Conservation (phyloP, 1,140 invertebrate species). For the Musca domestica region DNA sequence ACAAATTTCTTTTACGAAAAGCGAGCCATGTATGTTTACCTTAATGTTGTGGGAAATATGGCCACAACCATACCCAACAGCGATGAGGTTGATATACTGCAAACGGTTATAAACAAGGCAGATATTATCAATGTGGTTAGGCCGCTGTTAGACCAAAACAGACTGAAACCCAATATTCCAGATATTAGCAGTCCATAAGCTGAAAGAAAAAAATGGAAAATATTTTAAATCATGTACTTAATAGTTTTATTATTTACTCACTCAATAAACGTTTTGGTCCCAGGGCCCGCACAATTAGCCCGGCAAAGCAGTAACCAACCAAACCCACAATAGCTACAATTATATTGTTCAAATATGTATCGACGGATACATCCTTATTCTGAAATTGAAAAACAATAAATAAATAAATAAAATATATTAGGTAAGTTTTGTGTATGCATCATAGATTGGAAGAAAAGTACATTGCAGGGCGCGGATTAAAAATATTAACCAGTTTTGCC, state of each 20-base stretch:
- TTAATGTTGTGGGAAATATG: constrained; percentile 47
- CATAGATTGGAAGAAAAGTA: too few species aligned
- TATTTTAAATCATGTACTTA: too few species aligned
- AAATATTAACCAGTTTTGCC: too few species aligned
- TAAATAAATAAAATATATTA: not conserved
- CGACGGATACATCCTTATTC: constrained; percentile 49
- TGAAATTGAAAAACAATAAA: constrained; percentile 24
- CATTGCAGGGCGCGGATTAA: too few species aligned
- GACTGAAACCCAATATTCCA: constrained; percentile 43
- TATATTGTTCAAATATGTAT: constrained; percentile 59
- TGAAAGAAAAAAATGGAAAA: constrained; percentile 20
- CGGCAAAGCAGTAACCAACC: constrained; percentile 56
- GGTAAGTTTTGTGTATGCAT: not conserved
- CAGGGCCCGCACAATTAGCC: constrained; percentile 52
- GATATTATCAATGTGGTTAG: constrained; percentile 41
- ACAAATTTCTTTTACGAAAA: too few species aligned
- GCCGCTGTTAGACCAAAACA: constrained; percentile 56
- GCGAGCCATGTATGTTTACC: constrained; percentile 32
- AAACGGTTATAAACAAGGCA: constrained; percentile 40
- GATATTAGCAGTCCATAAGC: constrained; percentile 53
- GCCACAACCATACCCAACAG: constrained; percentile 43
- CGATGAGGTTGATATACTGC: constrained; percentile 43
- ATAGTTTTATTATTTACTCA: constrained; percentile 34
- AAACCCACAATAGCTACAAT: constrained; percentile 57
- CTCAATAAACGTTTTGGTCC: constrained; percentile 56